These are phyloP conservation scores for Sphaerolaimus hirsutus DNA, from an alignment of 2,888 invertebrate species.

Conservation along the genomic window DNA sequence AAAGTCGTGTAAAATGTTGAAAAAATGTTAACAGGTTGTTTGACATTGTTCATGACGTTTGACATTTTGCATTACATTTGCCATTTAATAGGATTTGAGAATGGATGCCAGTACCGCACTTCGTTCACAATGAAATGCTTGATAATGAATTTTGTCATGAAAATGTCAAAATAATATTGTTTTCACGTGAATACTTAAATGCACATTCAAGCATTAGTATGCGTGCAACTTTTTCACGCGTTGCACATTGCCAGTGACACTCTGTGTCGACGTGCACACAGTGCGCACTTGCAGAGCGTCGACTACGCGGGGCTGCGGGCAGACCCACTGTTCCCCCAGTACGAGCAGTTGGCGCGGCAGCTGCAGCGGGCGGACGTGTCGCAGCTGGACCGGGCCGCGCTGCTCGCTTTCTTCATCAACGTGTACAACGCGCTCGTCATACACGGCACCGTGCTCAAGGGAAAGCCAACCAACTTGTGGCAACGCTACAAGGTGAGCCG, in stretches of 20 bases:
- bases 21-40: no score
- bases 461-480: constrained; percentile 29
- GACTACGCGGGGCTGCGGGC: constrained; percentile 27
- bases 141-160: no score
- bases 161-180: no score
- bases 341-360: constrained; percentile 23
- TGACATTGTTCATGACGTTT: no score
- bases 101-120: no score
- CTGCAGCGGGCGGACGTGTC: constrained; percentile 15
- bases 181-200: no score
- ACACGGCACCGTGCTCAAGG: constrained; percentile 28
- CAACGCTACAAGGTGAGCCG: constrained; percentile 27
- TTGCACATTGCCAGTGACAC: neutral
- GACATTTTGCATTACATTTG: no score
- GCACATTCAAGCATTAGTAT: no score
- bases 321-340: constrained; percentile 25
- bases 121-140: no score
- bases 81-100: no score
- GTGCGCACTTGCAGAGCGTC: constrained; percentile 23
- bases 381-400: constrained; percentile 21
- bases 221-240: neutral
- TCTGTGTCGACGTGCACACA: neutral
- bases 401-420: constrained; percentile 32
- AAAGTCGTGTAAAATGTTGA: no score
- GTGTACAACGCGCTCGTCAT: constrained; percentile 32